Conservation (phyloP, 2,113 vertebrate species). For the Hippocampus guttulatus region DNA sequence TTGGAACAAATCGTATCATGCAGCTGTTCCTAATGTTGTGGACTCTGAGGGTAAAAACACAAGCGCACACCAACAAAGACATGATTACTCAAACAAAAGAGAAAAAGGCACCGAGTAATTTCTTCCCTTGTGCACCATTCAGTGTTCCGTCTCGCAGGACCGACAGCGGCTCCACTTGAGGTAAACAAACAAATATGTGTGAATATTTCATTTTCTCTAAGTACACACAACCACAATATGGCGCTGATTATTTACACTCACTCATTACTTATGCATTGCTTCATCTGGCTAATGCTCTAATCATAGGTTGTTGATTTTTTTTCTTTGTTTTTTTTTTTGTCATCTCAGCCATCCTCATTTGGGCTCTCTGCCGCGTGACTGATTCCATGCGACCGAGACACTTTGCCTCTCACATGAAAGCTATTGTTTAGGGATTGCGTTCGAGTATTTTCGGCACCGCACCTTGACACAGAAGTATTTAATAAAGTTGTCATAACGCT, state of each 20-base stretch:
- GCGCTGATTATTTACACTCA: constrained; percentile 41
- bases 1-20: background rate
- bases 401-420: constrained; percentile 55
- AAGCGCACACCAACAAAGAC: constrained; percentile 8
- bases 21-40: constrained; percentile 6
- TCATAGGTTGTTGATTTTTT: constrained; percentile 52
- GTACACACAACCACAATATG: constrained; percentile 48
- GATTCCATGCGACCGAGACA: constrained; percentile 50
- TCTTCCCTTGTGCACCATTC: constrained; percentile 35
- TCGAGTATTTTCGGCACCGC: constrained; percentile 47
- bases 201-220: constrained; percentile 56
- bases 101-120: constrained; percentile 26
- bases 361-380: constrained; percentile 49
- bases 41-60: background rate
- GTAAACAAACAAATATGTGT: constrained; percentile 60
- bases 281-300: constrained; percentile 67
- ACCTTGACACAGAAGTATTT: constrained; percentile 55
- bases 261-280: constrained; percentile 64
- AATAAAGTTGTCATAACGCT: constrained; percentile 44
- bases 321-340: constrained; percentile 55
- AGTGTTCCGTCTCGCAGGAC: constrained; percentile 43
- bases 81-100: constrained; percentile 37
- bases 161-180: constrained; percentile 25
- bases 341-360: constrained; percentile 56
- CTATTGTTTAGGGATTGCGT: constrained; percentile 39